These are phyloP conservation scores for Tetranychus truncatus DNA, from an alignment of 2,888 invertebrate genomes.

Conservation along the genomic window DNA sequence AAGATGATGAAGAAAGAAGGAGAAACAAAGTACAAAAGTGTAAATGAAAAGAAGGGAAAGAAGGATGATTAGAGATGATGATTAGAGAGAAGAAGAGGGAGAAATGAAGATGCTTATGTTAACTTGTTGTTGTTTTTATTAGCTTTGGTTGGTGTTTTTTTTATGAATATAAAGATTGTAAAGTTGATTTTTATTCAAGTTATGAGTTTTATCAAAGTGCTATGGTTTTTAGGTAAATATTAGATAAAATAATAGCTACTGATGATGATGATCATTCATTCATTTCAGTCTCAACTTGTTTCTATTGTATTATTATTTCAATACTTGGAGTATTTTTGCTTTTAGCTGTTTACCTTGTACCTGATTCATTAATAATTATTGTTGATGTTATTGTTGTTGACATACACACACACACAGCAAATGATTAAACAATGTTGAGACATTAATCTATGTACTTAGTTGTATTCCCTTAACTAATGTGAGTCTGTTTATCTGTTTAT, in stretches of 20 bases:
- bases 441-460: too few species aligned
- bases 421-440: too few species aligned
- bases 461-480: too few species aligned
- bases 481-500: too few species aligned
- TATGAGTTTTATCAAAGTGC: background rate
- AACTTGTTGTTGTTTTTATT: background rate
- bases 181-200: background rate
- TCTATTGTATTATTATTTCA: too few species aligned
- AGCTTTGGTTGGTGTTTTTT: background rate
- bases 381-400: too few species aligned
- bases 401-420: too few species aligned
- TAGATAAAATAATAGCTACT: too few species aligned
- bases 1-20: conserved; percentile 9
- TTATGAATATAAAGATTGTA: background rate
- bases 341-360: too few species aligned
- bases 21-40: conserved; percentile 7
- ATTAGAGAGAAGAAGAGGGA: conserved; percentile 1
- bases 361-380: too few species aligned
- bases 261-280: too few species aligned
- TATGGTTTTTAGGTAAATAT: background rate
- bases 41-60: background rate
- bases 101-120: background rate
- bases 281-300: background rate
- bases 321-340: too few species aligned
- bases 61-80: background rate